Percentiles rank a stretch among this genome's conserved stretches.
Evolutionary conservation across 1,140 invertebrate species (phyloP).

Genomic region (Calephelis nemesis): DNA sequence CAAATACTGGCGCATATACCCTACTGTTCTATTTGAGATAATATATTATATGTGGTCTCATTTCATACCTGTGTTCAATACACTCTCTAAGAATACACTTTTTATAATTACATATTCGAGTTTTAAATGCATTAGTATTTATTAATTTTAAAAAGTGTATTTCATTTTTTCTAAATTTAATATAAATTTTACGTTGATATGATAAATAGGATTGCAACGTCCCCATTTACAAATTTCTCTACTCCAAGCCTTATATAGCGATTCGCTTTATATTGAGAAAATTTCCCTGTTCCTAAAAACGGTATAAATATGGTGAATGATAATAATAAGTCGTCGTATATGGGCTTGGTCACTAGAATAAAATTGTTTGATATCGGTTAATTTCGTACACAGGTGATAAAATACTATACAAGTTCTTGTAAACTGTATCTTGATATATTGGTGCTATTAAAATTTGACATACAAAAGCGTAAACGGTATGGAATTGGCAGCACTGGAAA

Average conservation of each 20-base stretch:
- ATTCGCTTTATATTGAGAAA: not conserved
- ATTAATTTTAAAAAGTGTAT: constrained; percentile 56
- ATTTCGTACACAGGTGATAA: constrained; percentile 11
- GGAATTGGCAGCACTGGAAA: constrained; percentile 12
- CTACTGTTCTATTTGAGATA: constrained; percentile 44
- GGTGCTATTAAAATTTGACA: constrained; percentile 16
- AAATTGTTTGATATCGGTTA: constrained; percentile 1
- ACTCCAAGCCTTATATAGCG: constrained; percentile 10
- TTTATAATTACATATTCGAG: constrained; percentile 36
- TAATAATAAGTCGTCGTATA: constrained; percentile 4
- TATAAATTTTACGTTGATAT: constrained; percentile 56
- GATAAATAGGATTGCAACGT: constrained; percentile 51
- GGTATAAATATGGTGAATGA: no score
- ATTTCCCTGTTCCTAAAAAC: no score
- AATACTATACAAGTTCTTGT: not conserved
- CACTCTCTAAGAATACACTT: constrained; percentile 32
- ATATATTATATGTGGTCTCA: constrained; percentile 42
- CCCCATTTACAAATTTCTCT: constrained; percentile 27
- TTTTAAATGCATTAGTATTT: constrained; percentile 42
- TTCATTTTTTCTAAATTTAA: constrained; percentile 33
- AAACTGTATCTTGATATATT: constrained; percentile 3
- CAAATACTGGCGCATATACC: constrained; percentile 48
- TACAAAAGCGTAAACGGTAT: constrained; percentile 11
- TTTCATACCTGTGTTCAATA: constrained; percentile 30
- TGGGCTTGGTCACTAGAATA: constrained; percentile 7